A percentile compares a stretch with the other conserved stretches of the same genome.
Conservation (phyloP, 2,888 invertebrate genomes). For the Listrodromus nycthemerus region DNA sequence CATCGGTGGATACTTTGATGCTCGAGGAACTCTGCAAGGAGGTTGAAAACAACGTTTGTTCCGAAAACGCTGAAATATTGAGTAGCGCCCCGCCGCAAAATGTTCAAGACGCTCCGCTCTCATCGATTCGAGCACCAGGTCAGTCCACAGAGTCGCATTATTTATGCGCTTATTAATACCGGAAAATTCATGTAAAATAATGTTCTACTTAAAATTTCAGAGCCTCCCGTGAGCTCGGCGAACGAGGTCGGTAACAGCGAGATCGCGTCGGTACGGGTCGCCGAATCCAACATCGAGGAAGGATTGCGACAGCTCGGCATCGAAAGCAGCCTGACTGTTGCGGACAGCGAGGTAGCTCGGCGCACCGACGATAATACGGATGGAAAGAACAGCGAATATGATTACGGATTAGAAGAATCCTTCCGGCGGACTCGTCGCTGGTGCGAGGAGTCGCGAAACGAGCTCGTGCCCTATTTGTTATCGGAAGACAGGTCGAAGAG, state of each 20-base stretch:
- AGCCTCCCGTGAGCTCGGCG: neutral
- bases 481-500: neutral
- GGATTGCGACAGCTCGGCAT: constrained; percentile 43
- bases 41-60: constrained; percentile 14
- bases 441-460: constrained; percentile 37
- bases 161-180: neutral
- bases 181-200: neutral
- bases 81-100: neutral
- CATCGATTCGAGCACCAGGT: constrained; percentile 6
- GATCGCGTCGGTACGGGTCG: neutral
- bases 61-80: neutral
- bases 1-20: constrained; percentile 61
- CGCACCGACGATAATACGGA: neutral
- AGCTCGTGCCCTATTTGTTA: neutral
- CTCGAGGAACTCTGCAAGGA: constrained; percentile 58
- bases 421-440: constrained; percentile 32
- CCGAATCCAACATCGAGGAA: constrained; percentile 25
- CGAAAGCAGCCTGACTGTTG: constrained; percentile 5
- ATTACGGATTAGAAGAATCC: neutral
- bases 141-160: neutral
- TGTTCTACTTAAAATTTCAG: neutral
- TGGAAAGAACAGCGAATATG: neutral
- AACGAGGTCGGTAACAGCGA: neutral
- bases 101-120: neutral
- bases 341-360: neutral